These are phyloP conservation scores for Rhombomys opimus DNA, from an alignment of 2,113 vertebrate species.

Conservation along the genomic window DNA sequence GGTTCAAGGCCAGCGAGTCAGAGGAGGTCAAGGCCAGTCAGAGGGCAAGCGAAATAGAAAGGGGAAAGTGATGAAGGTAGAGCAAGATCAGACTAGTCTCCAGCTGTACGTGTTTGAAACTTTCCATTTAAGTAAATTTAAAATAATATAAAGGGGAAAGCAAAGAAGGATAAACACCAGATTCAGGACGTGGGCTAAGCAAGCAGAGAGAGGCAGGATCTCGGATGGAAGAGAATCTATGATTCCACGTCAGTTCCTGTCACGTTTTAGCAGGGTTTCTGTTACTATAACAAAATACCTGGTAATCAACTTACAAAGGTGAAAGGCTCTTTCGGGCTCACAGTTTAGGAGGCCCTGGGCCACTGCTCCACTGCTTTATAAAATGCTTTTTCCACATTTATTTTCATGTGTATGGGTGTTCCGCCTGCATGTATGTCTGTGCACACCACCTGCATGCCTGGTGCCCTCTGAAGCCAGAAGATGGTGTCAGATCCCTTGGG, in stretches of 20 bases:
- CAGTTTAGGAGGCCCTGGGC: background rate
- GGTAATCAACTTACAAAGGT: background rate
- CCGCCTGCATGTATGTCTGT: background rate
- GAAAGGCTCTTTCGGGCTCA: background rate
- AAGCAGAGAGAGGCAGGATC: background rate
- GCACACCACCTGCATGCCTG: background rate
- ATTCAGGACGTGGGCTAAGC: background rate
- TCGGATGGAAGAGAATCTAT: background rate
- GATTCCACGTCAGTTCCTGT: background rate
- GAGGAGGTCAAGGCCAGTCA: background rate
- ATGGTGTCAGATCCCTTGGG: background rate
- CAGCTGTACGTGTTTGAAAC: background rate
- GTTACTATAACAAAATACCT: background rate
- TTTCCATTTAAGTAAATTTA: background rate
- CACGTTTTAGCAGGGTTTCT: background rate
- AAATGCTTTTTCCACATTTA: background rate
- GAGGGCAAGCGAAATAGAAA: background rate
- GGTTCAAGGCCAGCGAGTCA: background rate
- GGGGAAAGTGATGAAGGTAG: background rate
- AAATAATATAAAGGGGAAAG: slow-evolving; percentile 4
- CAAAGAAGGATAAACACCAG: background rate
- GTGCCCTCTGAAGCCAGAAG: background rate
- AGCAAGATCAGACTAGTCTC: background rate
- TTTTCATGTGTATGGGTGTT: background rate
- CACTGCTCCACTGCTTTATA: background rate